Conservation (phyloP, 2,797 vertebrate species). For the Chrysocyon brachyurus region DNA sequence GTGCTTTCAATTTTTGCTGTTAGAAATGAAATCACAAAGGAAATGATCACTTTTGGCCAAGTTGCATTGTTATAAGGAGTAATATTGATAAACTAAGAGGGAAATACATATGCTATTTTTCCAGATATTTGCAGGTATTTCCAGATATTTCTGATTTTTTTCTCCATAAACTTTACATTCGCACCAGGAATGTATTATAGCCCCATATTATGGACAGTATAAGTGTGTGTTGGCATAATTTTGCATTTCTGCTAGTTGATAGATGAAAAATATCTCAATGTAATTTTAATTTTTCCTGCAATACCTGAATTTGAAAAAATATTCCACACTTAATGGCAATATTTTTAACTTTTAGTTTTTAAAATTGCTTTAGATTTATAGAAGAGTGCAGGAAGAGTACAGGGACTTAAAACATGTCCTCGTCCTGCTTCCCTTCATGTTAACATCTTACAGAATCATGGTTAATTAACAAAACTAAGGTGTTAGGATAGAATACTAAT, state of each 20-base stretch:
- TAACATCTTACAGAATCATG: neutral
- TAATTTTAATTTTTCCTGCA: neutral
- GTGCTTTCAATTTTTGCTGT: neutral
- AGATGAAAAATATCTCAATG: neutral
- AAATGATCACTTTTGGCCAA: neutral
- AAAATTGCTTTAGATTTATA: neutral
- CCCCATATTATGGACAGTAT: neutral
- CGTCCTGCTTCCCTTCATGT: neutral
- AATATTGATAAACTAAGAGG: neutral
- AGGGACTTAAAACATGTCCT: neutral
- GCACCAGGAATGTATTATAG: neutral
- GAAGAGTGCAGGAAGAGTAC: neutral
- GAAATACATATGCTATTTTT: neutral
- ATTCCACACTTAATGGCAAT: neutral
- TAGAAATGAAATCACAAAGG: neutral
- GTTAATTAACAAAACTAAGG: neutral
- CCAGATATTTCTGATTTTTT: neutral
- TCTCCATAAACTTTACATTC: neutral
- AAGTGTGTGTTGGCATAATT: neutral
- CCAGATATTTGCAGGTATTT: neutral
- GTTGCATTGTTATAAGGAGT: neutral
- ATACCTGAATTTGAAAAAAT: neutral
- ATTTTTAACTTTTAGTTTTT: neutral
- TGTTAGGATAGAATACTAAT: neutral
- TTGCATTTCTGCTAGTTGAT: neutral